A percentile compares a stretch with the other conserved stretches of the same genome.
phyloP scores from a whole-genome alignment of 2,888 invertebrate genomes.

The Drosophila infuscata region DNA sequence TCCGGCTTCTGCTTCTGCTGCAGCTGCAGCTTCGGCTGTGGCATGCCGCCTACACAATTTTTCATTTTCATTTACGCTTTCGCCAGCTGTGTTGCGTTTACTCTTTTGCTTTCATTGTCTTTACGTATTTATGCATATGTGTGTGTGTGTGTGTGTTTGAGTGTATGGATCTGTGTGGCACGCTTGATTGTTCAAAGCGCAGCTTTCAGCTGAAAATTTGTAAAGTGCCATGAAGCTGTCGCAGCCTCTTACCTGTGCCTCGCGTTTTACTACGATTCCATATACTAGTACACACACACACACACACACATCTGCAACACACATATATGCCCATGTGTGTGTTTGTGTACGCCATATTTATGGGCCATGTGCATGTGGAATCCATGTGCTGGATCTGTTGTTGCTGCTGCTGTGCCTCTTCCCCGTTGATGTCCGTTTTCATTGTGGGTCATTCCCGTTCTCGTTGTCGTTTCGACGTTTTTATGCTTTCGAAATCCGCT shows the following conservation, averaged over 20 bases:
- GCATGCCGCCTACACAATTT: constrained; percentile 48
- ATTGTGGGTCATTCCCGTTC: constrained; percentile 74
- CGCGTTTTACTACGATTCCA: constrained; percentile 68
- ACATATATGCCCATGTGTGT: constrained; percentile 42
- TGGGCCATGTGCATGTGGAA: constrained; percentile 61
- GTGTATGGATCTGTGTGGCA: constrained; percentile 41
- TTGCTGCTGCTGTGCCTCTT: constrained; percentile 26
- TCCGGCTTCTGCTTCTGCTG: constrained; percentile 25
- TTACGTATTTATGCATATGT: constrained; percentile 17
- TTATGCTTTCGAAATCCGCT: constrained; percentile 73
- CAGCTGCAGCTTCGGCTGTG: constrained; percentile 13
- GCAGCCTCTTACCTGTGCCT: constrained; percentile 55
- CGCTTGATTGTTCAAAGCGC: constrained; percentile 77
- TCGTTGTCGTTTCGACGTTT: constrained; percentile 56
- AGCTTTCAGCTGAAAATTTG: constrained; percentile 73
- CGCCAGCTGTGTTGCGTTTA: constrained; percentile 61
- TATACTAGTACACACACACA: constrained; percentile 11
- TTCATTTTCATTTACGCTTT: constrained; percentile 73
- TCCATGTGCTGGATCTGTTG: constrained; percentile 38
- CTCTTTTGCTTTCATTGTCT: constrained; percentile 53
- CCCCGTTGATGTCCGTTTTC: constrained; percentile 63
- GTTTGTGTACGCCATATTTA: constrained; percentile 70
- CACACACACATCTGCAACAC: constrained; percentile 31
- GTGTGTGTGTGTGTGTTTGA: constrained; percentile 7
- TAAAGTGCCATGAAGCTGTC: constrained; percentile 61